Percentiles rank a stretch among this genome's conserved stretches.
Conservation (phyloP, 1,140 invertebrate species). For the Polyergus mexicanus region DNA sequence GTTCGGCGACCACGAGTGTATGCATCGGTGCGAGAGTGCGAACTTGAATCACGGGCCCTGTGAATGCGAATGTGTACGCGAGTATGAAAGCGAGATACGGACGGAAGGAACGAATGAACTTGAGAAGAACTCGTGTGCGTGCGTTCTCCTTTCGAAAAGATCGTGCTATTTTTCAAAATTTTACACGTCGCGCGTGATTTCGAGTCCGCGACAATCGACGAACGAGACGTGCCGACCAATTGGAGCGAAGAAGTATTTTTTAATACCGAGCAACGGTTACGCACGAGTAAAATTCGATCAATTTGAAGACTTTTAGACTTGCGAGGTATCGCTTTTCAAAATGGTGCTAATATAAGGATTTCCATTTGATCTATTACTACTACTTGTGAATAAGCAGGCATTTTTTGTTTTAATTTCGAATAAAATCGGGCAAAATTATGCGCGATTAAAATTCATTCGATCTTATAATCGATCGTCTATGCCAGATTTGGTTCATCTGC, state of each 20-base stretch:
- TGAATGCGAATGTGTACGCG: slow-evolving; percentile 15
- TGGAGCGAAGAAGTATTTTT: slow-evolving; percentile 20
- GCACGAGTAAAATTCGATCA: not conserved
- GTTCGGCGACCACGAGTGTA: slow-evolving; percentile 71
- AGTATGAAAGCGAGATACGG: slow-evolving; percentile 48
- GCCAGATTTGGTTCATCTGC: slow-evolving; percentile 22
- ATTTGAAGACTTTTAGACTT: not conserved
- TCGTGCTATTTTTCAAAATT: slow-evolving; percentile 87
- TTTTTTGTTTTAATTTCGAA: slow-evolving; percentile 7
- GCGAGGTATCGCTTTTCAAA: slow-evolving; percentile 12
- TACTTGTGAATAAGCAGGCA: not conserved
- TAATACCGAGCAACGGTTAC: not conserved
- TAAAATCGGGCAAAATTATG: slow-evolving; percentile 7
- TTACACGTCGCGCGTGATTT: slow-evolving; percentile 80
- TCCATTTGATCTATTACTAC: slow-evolving; percentile 27
- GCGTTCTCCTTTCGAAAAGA: slow-evolving; percentile 81
- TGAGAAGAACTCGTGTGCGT: slow-evolving; percentile 63
- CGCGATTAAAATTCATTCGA: slow-evolving; percentile 11
- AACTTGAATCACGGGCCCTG: not conserved
- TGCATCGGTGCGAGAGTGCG: slow-evolving; percentile 50
- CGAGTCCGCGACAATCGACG: slow-evolving; percentile 81
- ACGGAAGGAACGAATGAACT: slow-evolving; percentile 55
- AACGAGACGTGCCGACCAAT: slow-evolving; percentile 69
- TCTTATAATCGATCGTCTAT: slow-evolving; percentile 43
- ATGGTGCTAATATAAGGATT: slow-evolving; percentile 6